phyloP scores from a whole-genome alignment of 1,140 invertebrate genomes.

The Drosophila carrolli region DNA sequence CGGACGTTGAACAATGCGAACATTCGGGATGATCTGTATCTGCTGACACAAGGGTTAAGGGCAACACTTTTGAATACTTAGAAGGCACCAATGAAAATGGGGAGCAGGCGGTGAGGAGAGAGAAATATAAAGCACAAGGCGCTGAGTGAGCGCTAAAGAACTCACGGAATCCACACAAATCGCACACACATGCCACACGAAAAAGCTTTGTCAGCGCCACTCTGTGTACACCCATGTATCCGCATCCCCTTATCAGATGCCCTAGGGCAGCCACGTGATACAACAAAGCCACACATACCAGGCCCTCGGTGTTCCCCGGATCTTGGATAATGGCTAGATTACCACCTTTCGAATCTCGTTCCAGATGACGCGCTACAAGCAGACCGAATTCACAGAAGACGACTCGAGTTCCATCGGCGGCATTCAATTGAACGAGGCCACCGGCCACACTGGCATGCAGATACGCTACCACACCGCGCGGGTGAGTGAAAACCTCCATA shows the following conservation, averaged over 20 bases:
- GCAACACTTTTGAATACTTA: conserved; percentile 10
- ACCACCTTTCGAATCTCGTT: conserved; percentile 56
- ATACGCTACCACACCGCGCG: conserved; percentile 90
- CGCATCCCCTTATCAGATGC: conserved; percentile 27
- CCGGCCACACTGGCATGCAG: conserved; percentile 91
- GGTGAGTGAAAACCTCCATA: conserved; percentile 77
- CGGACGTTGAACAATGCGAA: not conserved
- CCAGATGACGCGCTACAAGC: conserved; percentile 95
- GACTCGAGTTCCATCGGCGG: conserved; percentile 93
- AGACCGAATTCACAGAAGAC: conserved; percentile 93
- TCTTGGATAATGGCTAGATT: not conserved
- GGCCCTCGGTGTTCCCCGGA: not conserved
- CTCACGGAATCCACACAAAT: not conserved
- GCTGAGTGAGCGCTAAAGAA: conserved; percentile 33
- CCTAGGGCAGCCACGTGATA: conserved; percentile 8
- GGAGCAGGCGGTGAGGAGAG: not conserved
- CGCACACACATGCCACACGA: not conserved
- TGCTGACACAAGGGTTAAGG: conserved; percentile 29
- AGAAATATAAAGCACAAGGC: conserved; percentile 28
- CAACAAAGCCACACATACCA: not conserved
- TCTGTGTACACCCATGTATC: not conserved
- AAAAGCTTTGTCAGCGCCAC: not conserved
- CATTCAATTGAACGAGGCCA: conserved; percentile 90
- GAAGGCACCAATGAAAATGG: not conserved
- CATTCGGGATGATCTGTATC: not conserved